Percentiles rank a stretch among this genome's conserved stretches.
phyloP scores from a whole-genome alignment of 2,888 invertebrate genomes.

The Caenorhabditis becei region DNA sequence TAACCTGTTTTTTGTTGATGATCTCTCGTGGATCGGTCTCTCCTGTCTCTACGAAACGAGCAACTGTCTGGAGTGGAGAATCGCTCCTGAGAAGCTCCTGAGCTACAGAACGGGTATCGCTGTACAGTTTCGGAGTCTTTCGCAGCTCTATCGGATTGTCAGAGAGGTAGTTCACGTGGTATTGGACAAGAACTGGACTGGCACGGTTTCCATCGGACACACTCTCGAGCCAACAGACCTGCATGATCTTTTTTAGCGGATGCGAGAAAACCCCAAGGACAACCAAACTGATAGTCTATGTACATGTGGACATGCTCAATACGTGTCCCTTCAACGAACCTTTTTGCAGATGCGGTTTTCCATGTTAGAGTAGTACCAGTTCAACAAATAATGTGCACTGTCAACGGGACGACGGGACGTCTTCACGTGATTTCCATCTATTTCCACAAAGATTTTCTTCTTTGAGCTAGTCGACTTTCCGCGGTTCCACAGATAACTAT shows the following conservation, averaged over 20 bases:
- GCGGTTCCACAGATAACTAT: conserved; percentile 59
- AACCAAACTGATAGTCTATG: not conserved
- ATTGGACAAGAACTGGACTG: conserved; percentile 58
- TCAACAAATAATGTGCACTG: conserved; percentile 45
- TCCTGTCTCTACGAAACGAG: conserved; percentile 56
- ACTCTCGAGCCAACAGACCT: conserved; percentile 57
- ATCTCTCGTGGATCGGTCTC: conserved; percentile 61
- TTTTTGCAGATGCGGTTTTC: conserved; percentile 59
- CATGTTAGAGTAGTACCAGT: conserved; percentile 65
- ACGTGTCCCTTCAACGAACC: conserved; percentile 23
- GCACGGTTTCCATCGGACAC: conserved; percentile 29
- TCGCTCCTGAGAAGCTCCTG: conserved; percentile 55
- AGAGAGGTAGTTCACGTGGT: conserved; percentile 47
- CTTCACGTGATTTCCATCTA: conserved; percentile 57
- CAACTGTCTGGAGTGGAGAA: conserved; percentile 51
- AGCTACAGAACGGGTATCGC: conserved; percentile 47
- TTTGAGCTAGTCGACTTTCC: conserved; percentile 62
- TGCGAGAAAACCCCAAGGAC: no score
- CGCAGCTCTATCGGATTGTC: conserved; percentile 48
- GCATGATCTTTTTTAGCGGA: conserved; percentile 9
- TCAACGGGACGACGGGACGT: conserved; percentile 36
- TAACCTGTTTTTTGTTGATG: conserved; percentile 57
- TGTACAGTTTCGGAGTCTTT: conserved; percentile 58
- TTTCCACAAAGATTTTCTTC: conserved; percentile 56
- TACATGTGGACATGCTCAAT: not conserved